phyloP scores from a whole-genome alignment of 2,888 invertebrate genomes.

The Drosophila borborema region DNA sequence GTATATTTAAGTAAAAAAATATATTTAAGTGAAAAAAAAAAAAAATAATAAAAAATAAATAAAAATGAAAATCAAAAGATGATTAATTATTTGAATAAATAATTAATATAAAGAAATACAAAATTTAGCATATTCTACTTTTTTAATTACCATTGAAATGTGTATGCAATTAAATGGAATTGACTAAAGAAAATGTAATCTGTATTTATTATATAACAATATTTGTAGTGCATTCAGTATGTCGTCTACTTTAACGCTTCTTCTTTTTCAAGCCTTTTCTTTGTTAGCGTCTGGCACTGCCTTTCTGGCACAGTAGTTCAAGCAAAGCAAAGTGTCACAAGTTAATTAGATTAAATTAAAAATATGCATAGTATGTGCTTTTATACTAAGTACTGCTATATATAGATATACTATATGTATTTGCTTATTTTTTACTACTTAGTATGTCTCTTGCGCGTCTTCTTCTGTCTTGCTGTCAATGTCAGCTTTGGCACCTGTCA shows the following conservation, averaged over 20 bases:
- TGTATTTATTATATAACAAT: neutral
- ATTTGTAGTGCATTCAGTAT: neutral
- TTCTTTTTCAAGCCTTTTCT: conserved; percentile 7
- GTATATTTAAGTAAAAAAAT: too few relatives aligned
- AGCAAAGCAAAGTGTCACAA: conserved; percentile 74
- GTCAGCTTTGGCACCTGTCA: conserved; percentile 59
- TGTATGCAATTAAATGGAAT: neutral
- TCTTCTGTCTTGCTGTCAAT: conserved; percentile 65
- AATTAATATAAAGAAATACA: too few relatives aligned
- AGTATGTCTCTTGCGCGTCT: conserved; percentile 11
- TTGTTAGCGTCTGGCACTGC: conserved; percentile 11
- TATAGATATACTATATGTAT: conserved; percentile 12
- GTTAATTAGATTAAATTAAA: conserved; percentile 75
- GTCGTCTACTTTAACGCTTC: neutral
- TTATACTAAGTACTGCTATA: conserved; percentile 42
- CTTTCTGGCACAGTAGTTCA: conserved; percentile 77
- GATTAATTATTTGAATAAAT: too few relatives aligned
- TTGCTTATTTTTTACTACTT: conserved; percentile 25
- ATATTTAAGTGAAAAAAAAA: too few relatives aligned
- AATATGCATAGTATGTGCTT: conserved; percentile 43
- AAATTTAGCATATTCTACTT: too few relatives aligned
- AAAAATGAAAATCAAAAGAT: too few relatives aligned
- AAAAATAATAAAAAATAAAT: too few relatives aligned
- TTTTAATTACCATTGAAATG: too few relatives aligned
- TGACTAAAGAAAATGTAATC: neutral